Base-by-base conservation (phyloP, 2,113 vertebrate species). In the Acanthisitta chloris region DNA sequence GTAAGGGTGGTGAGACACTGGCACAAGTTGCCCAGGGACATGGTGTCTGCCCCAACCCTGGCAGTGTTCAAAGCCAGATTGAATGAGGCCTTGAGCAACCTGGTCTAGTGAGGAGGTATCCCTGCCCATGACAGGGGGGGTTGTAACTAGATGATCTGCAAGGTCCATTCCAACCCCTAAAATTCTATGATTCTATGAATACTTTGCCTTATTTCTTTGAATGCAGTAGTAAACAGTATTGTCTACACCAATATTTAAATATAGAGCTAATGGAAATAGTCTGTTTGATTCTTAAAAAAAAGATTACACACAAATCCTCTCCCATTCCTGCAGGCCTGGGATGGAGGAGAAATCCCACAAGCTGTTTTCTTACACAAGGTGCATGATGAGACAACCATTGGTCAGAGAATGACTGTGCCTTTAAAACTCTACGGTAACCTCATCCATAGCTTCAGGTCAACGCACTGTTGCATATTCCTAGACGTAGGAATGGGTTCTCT, bases 381-480 rank as follows among this genome's bases (percentile, higher is more conserved):
- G n/a, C 54, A 64, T 86, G 70, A 34, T 40, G 43, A 70, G n/a
- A 28, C 0, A 3, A 33, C 7, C 29, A 9, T 55, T 10, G 64
- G 9, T 61, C 36, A 72, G 25, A n/a, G 9, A 64, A 29, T 8
- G 4, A 45, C 20, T 23, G 31, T 8, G 2, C 16, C 40, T 80
- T 59, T 58, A 59, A 51, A 90, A 36, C 17, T 26, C 36, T 14
- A 14, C 20, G 52, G 12, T 61, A 70, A 45, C 16, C 28, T 77
- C 16, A 46, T n/a, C 34, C 21, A 48, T 48, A 31, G 28, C 48
- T 54, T 42, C 40, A 59, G 33, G 31, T 58, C 66, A 69, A 14
- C 8, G 29, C 12, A 20, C 26, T 26, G 5, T 40, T 33, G 5
- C 1, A 0, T 1, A 2, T 46, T 72, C 38, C 16, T 4, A 34